These are phyloP conservation scores for Microctonus hyperodae DNA, from an alignment of 2,888 invertebrate genomes.

Conservation along the genomic window DNA sequence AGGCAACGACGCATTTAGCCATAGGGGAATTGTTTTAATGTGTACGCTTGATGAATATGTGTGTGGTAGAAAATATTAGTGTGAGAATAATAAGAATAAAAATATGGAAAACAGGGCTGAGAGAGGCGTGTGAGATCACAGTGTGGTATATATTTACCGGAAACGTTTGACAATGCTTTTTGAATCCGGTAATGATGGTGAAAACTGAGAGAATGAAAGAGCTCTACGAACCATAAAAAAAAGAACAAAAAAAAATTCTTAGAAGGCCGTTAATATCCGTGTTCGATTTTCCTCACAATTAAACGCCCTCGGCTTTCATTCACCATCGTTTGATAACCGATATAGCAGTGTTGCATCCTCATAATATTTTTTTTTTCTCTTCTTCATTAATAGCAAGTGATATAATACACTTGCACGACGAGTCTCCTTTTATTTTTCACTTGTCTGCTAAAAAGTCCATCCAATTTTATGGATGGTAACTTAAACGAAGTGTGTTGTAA, in stretches of 20 bases:
- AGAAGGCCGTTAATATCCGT: background rate
- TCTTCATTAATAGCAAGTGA: slow-evolving; percentile 5
- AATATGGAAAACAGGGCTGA: slow-evolving; percentile 22
- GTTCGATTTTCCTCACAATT: background rate
- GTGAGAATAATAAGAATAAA: background rate
- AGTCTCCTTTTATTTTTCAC: background rate
- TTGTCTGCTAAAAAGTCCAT: background rate
- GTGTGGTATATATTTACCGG: slow-evolving; percentile 12
- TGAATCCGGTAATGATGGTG: slow-evolving; percentile 23
- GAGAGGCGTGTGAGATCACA: slow-evolving; percentile 13
- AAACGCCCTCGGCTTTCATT: slow-evolving; percentile 8
- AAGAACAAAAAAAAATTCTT: slow-evolving; percentile 14
- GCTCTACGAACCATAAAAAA: slow-evolving; percentile 16
- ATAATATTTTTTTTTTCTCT: background rate
- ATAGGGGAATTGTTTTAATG: slow-evolving; percentile 26
- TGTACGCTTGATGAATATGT: slow-evolving; percentile 16
- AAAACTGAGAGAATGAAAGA: slow-evolving; percentile 7
- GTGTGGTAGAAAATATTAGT: slow-evolving; percentile 17
- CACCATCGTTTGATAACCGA: slow-evolving; percentile 12
- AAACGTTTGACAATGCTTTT: slow-evolving; percentile 10
- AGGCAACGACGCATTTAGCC: slow-evolving; percentile 15
- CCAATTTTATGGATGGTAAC: slow-evolving; percentile 20
- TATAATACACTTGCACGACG: background rate
- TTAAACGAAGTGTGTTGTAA: background rate
- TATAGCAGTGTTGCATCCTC: slow-evolving; percentile 2